phyloP scores from a whole-genome alignment of 2,888 invertebrate genomes.

The Dolomedes plantarius region DNA sequence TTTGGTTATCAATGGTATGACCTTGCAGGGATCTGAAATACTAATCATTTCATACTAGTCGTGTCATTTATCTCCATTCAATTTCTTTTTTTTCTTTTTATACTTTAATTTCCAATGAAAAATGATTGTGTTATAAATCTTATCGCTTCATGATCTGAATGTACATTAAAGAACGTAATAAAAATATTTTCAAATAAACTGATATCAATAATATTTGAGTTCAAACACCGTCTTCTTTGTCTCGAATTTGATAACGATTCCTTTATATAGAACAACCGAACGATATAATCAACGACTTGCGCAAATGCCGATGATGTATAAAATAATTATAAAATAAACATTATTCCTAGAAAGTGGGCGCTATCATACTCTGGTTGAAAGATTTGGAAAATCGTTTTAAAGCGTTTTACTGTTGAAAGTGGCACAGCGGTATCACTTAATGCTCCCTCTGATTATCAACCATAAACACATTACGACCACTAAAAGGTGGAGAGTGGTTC shows the following conservation, averaged over 20 bases:
- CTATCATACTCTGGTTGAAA: neutral
- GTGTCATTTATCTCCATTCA: too few relatives aligned
- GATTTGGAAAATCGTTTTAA: neutral
- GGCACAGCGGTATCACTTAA: conserved; percentile 7
- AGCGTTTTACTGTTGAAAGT: neutral
- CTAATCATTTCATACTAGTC: too few relatives aligned
- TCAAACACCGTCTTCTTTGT: neutral
- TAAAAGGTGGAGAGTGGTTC: neutral
- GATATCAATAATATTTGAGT: neutral
- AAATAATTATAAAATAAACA: conserved; percentile 3
- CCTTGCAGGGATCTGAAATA: too few relatives aligned
- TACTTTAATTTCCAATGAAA: too few relatives aligned
- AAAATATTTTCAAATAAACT: too few relatives aligned
- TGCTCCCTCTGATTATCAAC: neutral
- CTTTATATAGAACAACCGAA: neutral
- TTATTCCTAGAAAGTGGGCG: neutral
- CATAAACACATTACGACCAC: conserved; percentile 6
- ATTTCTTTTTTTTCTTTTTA: too few relatives aligned
- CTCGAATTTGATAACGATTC: neutral
- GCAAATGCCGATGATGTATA: neutral
- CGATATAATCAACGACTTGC: neutral
- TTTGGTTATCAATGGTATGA: too few relatives aligned
- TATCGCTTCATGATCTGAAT: too few relatives aligned
- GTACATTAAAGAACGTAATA: too few relatives aligned
- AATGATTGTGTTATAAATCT: too few relatives aligned